These are phyloP conservation scores for Brachypteracias leptosomus DNA, from an alignment of 2,113 vertebrate species.

Conservation along the genomic window DNA sequence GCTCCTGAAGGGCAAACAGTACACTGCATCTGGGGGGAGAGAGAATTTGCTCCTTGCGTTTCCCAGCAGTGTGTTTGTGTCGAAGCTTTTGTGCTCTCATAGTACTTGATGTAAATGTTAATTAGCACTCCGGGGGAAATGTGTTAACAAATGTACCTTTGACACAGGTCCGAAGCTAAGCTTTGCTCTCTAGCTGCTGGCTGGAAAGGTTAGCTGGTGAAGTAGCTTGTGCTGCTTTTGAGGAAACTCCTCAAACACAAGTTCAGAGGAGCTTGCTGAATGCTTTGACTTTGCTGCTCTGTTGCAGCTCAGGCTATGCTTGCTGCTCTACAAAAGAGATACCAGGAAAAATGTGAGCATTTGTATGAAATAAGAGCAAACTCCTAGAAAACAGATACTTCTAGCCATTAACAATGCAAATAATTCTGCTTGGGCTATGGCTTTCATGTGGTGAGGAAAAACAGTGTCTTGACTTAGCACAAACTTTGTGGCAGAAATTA, in stretches of 20 bases:
- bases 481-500: neutral
- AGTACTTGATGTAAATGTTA: conserved; percentile 53
- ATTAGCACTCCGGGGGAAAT: conserved; percentile 61
- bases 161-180: conserved; percentile 34
- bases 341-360: neutral
- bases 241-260: neutral
- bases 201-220: conserved; percentile 28
- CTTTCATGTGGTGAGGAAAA: neutral
- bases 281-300: neutral
- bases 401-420: neutral
- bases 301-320: neutral
- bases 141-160: conserved; percentile 68
- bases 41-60: neutral
- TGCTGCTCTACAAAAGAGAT: neutral
- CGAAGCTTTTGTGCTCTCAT: neutral
- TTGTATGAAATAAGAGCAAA: neutral
- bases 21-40: neutral
- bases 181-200: conserved; percentile 37
- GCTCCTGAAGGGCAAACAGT: conserved; percentile 58
- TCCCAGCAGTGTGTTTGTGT: neutral
- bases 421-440: neutral
- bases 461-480: neutral
- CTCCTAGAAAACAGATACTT: neutral
- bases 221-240: conserved; percentile 38
- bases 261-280: neutral